Evolutionary conservation across 1,140 invertebrate species (phyloP).

Genomic region (Rhynchophorus ferrugineus): DNA sequence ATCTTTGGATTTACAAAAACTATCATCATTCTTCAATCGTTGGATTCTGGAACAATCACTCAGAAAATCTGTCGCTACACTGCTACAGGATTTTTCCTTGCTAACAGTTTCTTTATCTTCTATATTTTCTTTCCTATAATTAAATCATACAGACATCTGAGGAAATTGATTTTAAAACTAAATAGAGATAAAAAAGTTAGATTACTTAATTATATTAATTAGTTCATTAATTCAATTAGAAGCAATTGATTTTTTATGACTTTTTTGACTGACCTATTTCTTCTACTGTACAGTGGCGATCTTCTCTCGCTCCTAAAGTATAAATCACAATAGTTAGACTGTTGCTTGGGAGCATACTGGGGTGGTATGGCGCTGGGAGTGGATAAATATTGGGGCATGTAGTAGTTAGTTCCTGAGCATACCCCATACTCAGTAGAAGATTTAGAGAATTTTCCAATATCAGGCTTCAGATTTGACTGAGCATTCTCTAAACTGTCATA

Average conservation of each 20-base stretch:
- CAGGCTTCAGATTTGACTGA: conserved; percentile 16
- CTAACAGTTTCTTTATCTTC: not conserved
- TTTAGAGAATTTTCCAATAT: conserved; percentile 16
- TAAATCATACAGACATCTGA: not conserved
- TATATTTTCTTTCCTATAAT: conserved; percentile 13
- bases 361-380: conserved; percentile 32
- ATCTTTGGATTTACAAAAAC: conserved; percentile 16
- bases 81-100: not conserved
- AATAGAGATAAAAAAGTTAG: too few relatives aligned
- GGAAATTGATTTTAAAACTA: too few relatives aligned
- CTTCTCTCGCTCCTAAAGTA: conserved; percentile 20
- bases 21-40: conserved; percentile 30
- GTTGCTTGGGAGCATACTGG: conserved; percentile 29
- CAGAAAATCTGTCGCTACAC: not conserved
- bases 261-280: too few relatives aligned
- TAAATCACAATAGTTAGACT: conserved; percentile 29
- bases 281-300: conserved; percentile 25
- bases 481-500: conserved; percentile 23
- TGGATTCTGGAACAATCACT: conserved; percentile 27
- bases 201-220: too few relatives aligned
- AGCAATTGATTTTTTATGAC: too few relatives aligned
- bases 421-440: conserved; percentile 21
- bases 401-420: conserved; percentile 27
- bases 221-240: too few relatives aligned
- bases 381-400: conserved; percentile 28